Conservation (phyloP, 2,113 vertebrate species). For the Corvus hawaiiensis region DNA sequence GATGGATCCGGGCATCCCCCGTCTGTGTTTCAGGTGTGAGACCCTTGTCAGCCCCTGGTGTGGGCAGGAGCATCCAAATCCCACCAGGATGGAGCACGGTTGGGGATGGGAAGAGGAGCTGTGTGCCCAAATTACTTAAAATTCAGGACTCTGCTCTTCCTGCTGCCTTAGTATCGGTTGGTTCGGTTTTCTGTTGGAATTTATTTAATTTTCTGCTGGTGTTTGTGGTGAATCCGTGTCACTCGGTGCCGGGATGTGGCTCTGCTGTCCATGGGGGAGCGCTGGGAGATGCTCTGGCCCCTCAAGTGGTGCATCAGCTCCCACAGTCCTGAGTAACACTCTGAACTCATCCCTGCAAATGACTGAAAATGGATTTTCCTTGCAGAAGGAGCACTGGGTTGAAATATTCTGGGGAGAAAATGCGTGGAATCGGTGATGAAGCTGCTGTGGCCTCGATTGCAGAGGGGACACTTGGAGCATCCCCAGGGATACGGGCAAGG, state of each 20-base stretch:
- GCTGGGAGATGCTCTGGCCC: neutral
- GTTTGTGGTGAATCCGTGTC: neutral
- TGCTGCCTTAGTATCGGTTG: neutral
- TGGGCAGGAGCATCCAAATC: neutral
- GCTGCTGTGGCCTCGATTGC: neutral
- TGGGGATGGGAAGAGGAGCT: neutral
- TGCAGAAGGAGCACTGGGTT: neutral
- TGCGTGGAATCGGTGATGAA: rapidly evolving
- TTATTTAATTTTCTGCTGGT: neutral
- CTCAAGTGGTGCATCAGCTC: neutral
- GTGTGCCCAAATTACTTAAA: neutral
- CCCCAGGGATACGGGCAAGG: neutral
- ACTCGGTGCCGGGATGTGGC: neutral
- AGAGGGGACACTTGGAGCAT: neutral
- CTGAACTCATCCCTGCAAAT: neutral
- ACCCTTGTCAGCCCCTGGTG: neutral
- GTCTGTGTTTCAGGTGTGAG: neutral
- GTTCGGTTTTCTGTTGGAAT: rapidly evolving
- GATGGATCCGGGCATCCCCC: neutral
- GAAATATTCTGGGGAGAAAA: neutral
- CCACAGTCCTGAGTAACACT: neutral
- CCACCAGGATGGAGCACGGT: neutral
- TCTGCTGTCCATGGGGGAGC: rapidly evolving
- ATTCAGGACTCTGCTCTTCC: neutral
- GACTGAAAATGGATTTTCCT: neutral